Evolutionary conservation across 2,113 vertebrate genomes (phyloP).

Genomic region (Tragulus kanchil): DNA sequence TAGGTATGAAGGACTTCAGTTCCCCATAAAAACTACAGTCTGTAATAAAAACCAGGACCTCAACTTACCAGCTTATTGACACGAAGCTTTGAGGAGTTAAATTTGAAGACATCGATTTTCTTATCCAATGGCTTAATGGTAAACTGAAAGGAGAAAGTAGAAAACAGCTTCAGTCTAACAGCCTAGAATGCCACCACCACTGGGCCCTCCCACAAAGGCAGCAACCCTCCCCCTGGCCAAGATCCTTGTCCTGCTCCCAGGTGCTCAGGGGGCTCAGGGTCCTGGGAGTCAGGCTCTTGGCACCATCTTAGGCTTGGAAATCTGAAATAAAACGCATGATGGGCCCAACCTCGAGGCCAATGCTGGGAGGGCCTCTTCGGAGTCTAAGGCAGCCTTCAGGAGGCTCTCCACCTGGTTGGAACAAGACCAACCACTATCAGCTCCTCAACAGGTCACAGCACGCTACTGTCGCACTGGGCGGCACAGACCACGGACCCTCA

Average conservation of each 20-base stretch:
- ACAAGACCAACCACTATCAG: not conserved
- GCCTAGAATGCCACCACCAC: slow-evolving; percentile 23
- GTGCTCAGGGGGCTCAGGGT: not conserved
- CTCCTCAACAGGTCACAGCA: not conserved
- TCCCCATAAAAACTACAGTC: slow-evolving; percentile 25
- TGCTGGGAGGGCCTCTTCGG: not conserved
- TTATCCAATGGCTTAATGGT: slow-evolving; percentile 98
- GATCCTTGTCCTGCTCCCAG: slow-evolving; percentile 45
- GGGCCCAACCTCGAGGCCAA: not conserved
- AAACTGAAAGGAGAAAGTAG: slow-evolving; percentile 90
- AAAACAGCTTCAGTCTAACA: slow-evolving; percentile 63
- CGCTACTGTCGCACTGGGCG: not conserved
- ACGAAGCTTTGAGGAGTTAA: slow-evolving; percentile 96
- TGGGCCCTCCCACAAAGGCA: not conserved
- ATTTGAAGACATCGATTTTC: slow-evolving; percentile 97
- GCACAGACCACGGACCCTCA: not conserved
- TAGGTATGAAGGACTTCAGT: not conserved
- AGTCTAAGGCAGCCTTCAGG: not conserved
- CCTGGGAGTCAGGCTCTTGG: not conserved
- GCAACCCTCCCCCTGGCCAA: not conserved
- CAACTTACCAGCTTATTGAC: slow-evolving; percentile 97
- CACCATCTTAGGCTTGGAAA: not conserved
- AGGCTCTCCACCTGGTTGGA: not conserved
- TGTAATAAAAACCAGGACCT: slow-evolving; percentile 57
- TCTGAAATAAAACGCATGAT: not conserved